Conservation (phyloP, 2,888 invertebrate genomes). For the Malthinus flaveolus region DNA sequence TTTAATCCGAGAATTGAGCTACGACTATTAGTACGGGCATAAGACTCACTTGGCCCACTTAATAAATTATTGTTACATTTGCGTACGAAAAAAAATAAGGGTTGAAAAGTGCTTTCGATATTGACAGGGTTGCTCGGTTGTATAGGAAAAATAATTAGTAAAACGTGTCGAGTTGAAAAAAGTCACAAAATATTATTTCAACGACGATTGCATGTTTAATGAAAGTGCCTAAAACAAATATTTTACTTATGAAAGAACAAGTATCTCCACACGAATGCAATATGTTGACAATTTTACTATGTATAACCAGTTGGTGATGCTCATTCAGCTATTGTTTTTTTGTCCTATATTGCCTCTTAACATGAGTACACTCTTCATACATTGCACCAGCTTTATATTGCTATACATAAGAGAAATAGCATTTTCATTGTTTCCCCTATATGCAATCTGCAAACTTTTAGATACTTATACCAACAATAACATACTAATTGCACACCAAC, state of each 20-base stretch:
- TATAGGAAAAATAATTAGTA: too few species aligned
- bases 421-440: constrained; percentile 30
- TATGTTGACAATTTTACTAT: constrained; percentile 17
- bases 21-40: too few species aligned
- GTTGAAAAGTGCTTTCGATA: too few species aligned
- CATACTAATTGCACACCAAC: constrained; percentile 14
- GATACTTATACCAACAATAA: constrained; percentile 20
- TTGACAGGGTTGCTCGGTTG: too few species aligned
- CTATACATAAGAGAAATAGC: constrained; percentile 38
- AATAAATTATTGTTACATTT: too few species aligned
- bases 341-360: constrained; percentile 48
- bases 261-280: constrained; percentile 13
- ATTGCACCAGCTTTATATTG: constrained; percentile 42
- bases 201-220: background rate
- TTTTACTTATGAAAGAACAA: background rate
- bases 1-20: too few species aligned
- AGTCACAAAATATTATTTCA: too few species aligned
- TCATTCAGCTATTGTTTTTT: constrained; percentile 25
- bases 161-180: too few species aligned
- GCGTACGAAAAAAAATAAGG: too few species aligned
- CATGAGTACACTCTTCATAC: constrained; percentile 41
- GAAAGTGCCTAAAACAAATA: background rate
- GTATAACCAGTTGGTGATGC: constrained; percentile 11
- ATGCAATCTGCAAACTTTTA: constrained; percentile 14
- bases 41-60: too few species aligned